A percentile compares a stretch with the other conserved stretches of the same genome.
phyloP scores from a whole-genome alignment of 2,113 vertebrate genomes.

The Lipotes vexillifer region DNA sequence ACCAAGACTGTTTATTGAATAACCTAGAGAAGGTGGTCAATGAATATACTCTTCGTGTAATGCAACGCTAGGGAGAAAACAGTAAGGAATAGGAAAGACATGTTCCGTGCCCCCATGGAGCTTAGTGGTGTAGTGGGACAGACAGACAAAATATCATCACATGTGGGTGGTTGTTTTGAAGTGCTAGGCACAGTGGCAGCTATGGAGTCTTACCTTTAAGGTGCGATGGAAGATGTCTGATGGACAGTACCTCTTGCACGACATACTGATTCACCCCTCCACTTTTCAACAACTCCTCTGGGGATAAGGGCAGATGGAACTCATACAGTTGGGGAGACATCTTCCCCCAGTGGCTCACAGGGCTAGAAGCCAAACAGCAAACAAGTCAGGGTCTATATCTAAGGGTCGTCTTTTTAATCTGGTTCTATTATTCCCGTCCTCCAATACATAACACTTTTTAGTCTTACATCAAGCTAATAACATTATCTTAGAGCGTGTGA shows the following conservation, averaged over 20 bases:
- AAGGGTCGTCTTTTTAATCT: neutral
- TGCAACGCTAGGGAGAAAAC: neutral
- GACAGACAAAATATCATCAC: neutral
- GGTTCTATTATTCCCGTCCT: neutral
- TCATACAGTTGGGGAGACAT: slow-evolving; percentile 65
- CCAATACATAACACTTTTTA: neutral
- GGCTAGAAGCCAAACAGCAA: slow-evolving; percentile 53
- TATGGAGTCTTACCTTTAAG: slow-evolving; percentile 81
- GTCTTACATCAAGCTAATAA: neutral
- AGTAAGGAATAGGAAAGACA: neutral
- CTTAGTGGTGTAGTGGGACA: neutral
- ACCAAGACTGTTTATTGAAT: neutral
- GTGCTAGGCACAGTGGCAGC: neutral
- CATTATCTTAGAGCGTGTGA: neutral
- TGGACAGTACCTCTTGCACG: slow-evolving; percentile 87
- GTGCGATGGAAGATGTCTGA: slow-evolving; percentile 79
- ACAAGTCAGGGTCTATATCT: neutral
- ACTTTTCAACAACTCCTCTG: slow-evolving; percentile 86
- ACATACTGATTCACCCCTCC: slow-evolving; percentile 88
- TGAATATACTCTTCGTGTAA: neutral
- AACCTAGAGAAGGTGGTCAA: neutral
- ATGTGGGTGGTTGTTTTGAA: neutral
- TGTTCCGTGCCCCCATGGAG: neutral
- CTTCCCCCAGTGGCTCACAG: slow-evolving; percentile 37
- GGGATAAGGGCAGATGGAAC: slow-evolving; percentile 86